A percentile compares a stretch with the other conserved stretches of the same genome.
Conservation (phyloP, 2,797 vertebrate species). For the Girardinus metallicus region DNA sequence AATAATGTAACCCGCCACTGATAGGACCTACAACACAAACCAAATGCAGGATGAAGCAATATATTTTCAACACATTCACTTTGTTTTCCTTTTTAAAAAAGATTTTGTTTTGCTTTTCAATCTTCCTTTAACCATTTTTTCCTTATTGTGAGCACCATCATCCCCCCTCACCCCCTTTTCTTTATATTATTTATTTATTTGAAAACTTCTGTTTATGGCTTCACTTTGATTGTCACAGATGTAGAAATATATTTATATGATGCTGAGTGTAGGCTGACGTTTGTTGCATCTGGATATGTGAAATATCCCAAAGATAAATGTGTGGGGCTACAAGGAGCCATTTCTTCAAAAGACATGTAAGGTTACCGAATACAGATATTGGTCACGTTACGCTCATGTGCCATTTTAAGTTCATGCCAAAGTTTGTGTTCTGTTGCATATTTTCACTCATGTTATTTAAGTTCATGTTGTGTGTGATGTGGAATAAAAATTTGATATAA, state of each 20-base stretch:
- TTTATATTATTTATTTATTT: slow-evolving; percentile 83
- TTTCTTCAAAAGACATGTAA: slow-evolving; percentile 52
- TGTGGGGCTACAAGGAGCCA: slow-evolving; percentile 50
- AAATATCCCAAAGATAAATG: slow-evolving; percentile 62
- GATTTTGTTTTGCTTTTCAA: slow-evolving; percentile 74
- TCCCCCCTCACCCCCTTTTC: slow-evolving; percentile 64
- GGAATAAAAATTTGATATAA: slow-evolving; percentile 65
- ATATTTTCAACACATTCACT: slow-evolving; percentile 43
- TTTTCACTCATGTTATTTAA: slow-evolving; percentile 73
- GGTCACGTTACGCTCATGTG: slow-evolving; percentile 56
- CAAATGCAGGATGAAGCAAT: slow-evolving; percentile 68
- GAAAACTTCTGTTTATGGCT: slow-evolving; percentile 56
- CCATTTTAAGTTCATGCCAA: slow-evolving; percentile 80
- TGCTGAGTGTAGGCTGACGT: slow-evolving; percentile 63
- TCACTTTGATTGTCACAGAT: slow-evolving; percentile 74
- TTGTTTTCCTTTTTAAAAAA: slow-evolving; percentile 47
- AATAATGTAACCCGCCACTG: slow-evolving; percentile 45
- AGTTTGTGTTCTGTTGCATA: slow-evolving; percentile 75
- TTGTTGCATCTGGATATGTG: slow-evolving; percentile 53
- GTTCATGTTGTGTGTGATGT: slow-evolving; percentile 67
- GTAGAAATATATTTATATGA: slow-evolving; percentile 81
- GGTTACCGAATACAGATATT: slow-evolving; percentile 18
- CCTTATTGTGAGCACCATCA: slow-evolving; percentile 81
- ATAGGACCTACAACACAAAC: slow-evolving; percentile 74
- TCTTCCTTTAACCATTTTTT: slow-evolving; percentile 77